Evolutionary conservation across 2,797 vertebrate genomes (phyloP).

Genomic region (Oryzias sinensis): DNA sequence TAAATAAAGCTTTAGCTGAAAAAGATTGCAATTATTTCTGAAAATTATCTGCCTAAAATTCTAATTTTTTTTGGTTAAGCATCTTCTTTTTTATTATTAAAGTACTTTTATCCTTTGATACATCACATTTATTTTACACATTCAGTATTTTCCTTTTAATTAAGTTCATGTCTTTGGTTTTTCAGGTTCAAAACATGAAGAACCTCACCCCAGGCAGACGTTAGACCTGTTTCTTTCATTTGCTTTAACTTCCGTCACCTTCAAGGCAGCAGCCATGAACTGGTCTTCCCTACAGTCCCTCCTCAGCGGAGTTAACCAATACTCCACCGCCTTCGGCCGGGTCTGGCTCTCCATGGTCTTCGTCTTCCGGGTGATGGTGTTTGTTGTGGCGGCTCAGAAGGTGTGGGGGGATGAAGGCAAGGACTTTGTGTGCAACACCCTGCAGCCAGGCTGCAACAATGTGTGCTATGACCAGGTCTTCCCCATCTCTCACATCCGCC

Average conservation of each 20-base stretch:
- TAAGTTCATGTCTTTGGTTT: constrained; percentile 1
- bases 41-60: too few species aligned
- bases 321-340: constrained; percentile 89
- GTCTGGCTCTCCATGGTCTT: constrained; percentile 94
- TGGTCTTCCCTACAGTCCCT: constrained; percentile 82
- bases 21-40: too few species aligned
- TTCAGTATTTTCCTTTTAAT: neutral
- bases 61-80: too few species aligned
- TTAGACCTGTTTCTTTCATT: neutral
- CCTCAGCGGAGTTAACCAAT: constrained; percentile 86
- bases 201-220: constrained; percentile 5
- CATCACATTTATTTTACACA: too few species aligned
- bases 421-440: constrained; percentile 90
- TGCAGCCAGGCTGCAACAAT: constrained; percentile 87
- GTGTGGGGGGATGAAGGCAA: constrained; percentile 89
- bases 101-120: too few species aligned
- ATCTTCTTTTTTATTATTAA: too few species aligned
- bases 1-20: too few species aligned
- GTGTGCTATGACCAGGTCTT: constrained; percentile 89
- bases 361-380: constrained; percentile 89
- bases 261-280: constrained; percentile 79
- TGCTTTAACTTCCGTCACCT: constrained; percentile 5
- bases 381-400: constrained; percentile 84
- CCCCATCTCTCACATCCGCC: constrained; percentile 93
- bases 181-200: constrained; percentile 12